Percentiles rank a stretch among this genome's conserved stretches.
phyloP scores from a whole-genome alignment of 1,140 invertebrate genomes.

The Drosophila suzukii region DNA sequence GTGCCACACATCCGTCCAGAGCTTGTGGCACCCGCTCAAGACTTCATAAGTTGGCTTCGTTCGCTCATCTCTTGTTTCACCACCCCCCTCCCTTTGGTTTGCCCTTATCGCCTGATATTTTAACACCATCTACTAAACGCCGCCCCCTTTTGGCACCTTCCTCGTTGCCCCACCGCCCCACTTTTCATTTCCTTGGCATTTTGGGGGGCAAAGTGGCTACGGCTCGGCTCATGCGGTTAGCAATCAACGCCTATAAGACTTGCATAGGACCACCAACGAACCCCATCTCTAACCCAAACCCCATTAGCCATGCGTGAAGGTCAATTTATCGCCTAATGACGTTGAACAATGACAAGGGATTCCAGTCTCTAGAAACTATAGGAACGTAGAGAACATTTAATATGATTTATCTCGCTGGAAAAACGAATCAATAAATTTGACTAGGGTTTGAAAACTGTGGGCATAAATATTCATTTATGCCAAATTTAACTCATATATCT shows the following conservation, averaged over 20 bases:
- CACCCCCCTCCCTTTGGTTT: neutral
- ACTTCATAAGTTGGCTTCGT: conserved; percentile 39
- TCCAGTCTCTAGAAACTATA: neutral
- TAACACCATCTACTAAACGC: neutral
- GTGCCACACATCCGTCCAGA: conserved; percentile 7
- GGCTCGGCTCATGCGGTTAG: conserved; percentile 53
- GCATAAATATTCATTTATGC: conserved; percentile 6
- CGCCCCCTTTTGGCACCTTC: conserved; percentile 1
- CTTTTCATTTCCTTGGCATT: conserved; percentile 20
- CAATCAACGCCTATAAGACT: conserved; percentile 59
- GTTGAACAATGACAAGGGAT: conserved; percentile 65
- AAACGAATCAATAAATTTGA: conserved; percentile 22
- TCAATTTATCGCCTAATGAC: conserved; percentile 80
- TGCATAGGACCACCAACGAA: neutral
- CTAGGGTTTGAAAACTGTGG: neutral
- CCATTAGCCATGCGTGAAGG: conserved; percentile 63
- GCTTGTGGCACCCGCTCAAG: conserved; percentile 51
- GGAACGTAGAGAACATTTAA: conserved; percentile 58
- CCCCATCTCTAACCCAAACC: neutral
- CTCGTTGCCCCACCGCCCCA: neutral
- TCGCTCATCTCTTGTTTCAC: conserved; percentile 12
- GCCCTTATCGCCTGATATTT: neutral
- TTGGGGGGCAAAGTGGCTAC: conserved; percentile 41
- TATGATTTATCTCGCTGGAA: conserved; percentile 58
- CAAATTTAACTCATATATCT: neutral